These are phyloP conservation scores for Euura lappo DNA, from an alignment of 1,140 invertebrate genomes.

Conservation along the genomic window DNA sequence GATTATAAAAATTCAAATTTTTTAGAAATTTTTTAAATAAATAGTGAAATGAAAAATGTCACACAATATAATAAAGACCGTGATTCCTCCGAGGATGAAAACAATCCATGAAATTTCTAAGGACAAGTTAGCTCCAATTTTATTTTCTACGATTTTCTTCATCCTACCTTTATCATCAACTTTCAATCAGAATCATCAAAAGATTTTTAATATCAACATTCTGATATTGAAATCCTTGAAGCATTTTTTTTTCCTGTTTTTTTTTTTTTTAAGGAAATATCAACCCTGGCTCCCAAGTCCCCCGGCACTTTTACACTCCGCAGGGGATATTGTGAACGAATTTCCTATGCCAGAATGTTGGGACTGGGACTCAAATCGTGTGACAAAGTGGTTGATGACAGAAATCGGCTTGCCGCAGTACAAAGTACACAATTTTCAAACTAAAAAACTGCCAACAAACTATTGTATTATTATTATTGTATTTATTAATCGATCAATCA, in stretches of 20 bases:
- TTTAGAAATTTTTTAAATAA: too few relatives aligned
- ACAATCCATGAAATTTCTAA: background rate
- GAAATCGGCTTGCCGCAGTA: slow-evolving; percentile 24
- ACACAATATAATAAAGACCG: background rate
- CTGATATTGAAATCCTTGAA: too few relatives aligned
- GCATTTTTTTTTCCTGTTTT: too few relatives aligned
- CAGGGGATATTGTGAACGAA: slow-evolving; percentile 23
- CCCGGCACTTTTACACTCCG: slow-evolving; percentile 14
- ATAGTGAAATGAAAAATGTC: background rate
- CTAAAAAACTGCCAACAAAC: background rate
- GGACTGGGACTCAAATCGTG: slow-evolving; percentile 22
- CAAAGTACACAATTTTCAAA: slow-evolving; percentile 8
- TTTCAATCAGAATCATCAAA: too few relatives aligned
- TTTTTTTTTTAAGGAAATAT: background rate
- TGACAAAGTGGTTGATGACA: slow-evolving; percentile 22
- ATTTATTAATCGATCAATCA: too few relatives aligned
- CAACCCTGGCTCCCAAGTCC: slow-evolving; percentile 17
- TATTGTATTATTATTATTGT: background rate
- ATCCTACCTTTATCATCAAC: too few relatives aligned
- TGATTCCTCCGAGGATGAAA: background rate
- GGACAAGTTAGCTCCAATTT: background rate
- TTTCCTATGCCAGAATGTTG: slow-evolving; percentile 23
- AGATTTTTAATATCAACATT: too few relatives aligned
- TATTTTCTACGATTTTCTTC: background rate
- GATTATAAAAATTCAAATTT: too few relatives aligned